A percentile compares a stretch with the other conserved stretches of the same genome.
Evolutionary conservation across 2,888 invertebrate species (phyloP).

Genomic region (Noctua comes): DNA sequence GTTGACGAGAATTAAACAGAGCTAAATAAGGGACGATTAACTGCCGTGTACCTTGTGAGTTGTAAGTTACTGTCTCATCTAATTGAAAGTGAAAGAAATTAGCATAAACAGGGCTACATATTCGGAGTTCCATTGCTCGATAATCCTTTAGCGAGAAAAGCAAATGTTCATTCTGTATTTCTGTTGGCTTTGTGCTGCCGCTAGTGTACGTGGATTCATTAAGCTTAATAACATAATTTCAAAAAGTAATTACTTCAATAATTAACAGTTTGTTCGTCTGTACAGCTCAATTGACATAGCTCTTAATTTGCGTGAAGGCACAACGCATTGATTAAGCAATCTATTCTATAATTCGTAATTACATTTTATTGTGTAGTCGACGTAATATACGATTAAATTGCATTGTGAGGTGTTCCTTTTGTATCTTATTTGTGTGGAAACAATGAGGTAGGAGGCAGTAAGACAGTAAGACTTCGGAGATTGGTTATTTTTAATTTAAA

Average conservation of each 20-base stretch:
- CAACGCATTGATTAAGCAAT: slow-evolving; percentile 70
- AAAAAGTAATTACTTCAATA: slow-evolving; percentile 79
- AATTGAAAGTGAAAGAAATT: slow-evolving; percentile 65
- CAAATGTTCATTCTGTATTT: slow-evolving; percentile 48
- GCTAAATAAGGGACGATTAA: slow-evolving; percentile 49
- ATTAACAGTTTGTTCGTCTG: slow-evolving; percentile 62
- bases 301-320: slow-evolving; percentile 71
- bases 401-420: slow-evolving; percentile 34
- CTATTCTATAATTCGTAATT: slow-evolving; percentile 68
- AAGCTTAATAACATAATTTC: slow-evolving; percentile 81
- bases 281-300: slow-evolving; percentile 68
- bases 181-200: slow-evolving; percentile 59
- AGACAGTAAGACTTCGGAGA: slow-evolving; percentile 16
- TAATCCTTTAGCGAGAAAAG: slow-evolving; percentile 41
- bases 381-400: slow-evolving; percentile 41
- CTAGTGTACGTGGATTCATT: slow-evolving; percentile 68
- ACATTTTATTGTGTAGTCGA: slow-evolving; percentile 52
- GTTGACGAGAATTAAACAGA: slow-evolving; percentile 42
- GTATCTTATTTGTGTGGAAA: slow-evolving; percentile 39
- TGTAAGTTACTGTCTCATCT: slow-evolving; percentile 54
- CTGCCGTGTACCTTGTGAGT: slow-evolving; percentile 23
- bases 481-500: slow-evolving; percentile 14
- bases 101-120: slow-evolving; percentile 54
- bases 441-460: too few species aligned
- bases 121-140: slow-evolving; percentile 46